Base-by-base conservation (phyloP, 1,140 invertebrate species). In the Bombus pascuorum region DNA sequence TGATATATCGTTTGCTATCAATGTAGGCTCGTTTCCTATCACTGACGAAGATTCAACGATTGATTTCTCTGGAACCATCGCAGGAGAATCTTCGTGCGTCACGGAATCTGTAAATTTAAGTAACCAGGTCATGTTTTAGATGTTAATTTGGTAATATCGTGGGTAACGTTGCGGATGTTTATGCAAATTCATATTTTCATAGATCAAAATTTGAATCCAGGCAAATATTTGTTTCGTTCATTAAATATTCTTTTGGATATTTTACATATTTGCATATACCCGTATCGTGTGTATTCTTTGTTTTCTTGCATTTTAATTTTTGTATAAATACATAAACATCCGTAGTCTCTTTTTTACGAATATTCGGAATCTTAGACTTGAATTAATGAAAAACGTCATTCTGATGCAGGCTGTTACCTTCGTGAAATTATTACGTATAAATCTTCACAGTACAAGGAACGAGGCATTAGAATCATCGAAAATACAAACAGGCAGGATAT, bases 101-200 rank as follows among this genome's bases (percentile, higher is more conserved):
- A 72, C 66, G 65, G 68, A 39, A 79, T 87, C 90, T 91, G 87
- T 25, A 89, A 91, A 85, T 83, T 57, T 74, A 25, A 89, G 76
- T 32, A 59, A 39, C 59, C 12, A 13, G 9, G 32, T 85, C 32
- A 79, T 28, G 2, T 34, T 77, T n/a, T 34, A 5, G 13, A 22
- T 32, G 22, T 53, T n/a, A 25, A 5, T 28, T 71, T 42, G 37
- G 12, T 10, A 42, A 2, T 22, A 4, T 6, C 34, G 18, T 53
- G 18, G 47, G 18, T 22, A 6, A 53, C 18, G 5, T 53, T 53
- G 18, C 47, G 47, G 47, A 53, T 53, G 47, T 53, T 53, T 53
- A 53, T 53, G 47, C 18, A 53, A 53, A 53, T 53, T 53, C 18
- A 8, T 53, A 22, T 53, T 22, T 53, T 53, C 18, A 8, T 2